phyloP scores from a whole-genome alignment of 1,140 invertebrate genomes.

The Diorhabda elongata region DNA sequence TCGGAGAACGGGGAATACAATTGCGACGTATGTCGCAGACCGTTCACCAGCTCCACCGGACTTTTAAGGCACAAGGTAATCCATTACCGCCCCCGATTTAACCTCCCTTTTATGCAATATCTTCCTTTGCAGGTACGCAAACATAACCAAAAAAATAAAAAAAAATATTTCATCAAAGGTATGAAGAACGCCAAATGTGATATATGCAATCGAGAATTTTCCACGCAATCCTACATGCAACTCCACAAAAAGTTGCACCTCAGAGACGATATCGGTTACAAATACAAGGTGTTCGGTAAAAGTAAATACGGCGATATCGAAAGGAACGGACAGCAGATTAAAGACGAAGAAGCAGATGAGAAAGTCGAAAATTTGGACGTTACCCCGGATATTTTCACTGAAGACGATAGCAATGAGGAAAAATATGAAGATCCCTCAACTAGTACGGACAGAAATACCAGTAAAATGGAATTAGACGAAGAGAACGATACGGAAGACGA shows the following conservation, averaged over 20 bases:
- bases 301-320: constrained; percentile 28
- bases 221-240: constrained; percentile 42
- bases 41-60: constrained; percentile 34
- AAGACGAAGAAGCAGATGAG: constrained; percentile 15
- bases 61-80: constrained; percentile 34
- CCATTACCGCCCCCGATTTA: too few species aligned
- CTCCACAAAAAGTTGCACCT: constrained; percentile 39
- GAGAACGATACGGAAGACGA: constrained; percentile 9
- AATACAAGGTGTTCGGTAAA: constrained; percentile 39
- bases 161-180: constrained; percentile 44
- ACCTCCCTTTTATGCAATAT: too few species aligned
- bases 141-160: constrained; percentile 39
- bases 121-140: constrained; percentile 24
- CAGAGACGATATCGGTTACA: constrained; percentile 38
- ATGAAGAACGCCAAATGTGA: constrained; percentile 44
- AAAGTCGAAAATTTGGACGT: constrained; percentile 18
- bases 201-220: constrained; percentile 43
- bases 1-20: constrained; percentile 31
- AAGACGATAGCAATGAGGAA: constrained; percentile 13
- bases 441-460: background rate
- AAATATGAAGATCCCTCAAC: constrained; percentile 9
- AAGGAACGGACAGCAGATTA: constrained; percentile 18
- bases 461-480: constrained; percentile 9
- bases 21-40: constrained; percentile 36
- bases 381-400: constrained; percentile 23